Evolutionary conservation across 2,888 invertebrate genomes (phyloP), one percentile per base, ranked within the genome.

Genomic region (Eupeodes luniger): DNA sequence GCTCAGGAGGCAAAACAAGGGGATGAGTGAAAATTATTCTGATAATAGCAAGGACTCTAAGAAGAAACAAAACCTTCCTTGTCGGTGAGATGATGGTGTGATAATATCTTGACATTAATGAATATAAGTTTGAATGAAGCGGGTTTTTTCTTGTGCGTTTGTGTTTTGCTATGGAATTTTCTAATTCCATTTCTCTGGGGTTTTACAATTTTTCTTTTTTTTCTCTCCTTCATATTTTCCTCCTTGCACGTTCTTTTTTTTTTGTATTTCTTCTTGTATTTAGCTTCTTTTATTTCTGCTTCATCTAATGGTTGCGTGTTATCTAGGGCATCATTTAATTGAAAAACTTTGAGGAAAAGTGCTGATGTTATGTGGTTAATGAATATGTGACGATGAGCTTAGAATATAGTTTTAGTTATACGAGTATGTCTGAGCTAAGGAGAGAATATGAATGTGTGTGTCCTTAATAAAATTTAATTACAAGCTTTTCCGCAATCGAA

Each of bases 301-400:
- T 7, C 72, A 47, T 72, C 59, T 59, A 72, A 72, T 72, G 64
- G 81, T 57, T 85, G 81, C 85, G 84, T 78, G 84, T 78, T 85
- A 88, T 88, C 88, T 85, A 85, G 84, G 81, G 77, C 88, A 85
- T 85, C 84, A 81, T 88, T 88, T 88, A 85, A 88, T 88, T 88
- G 88, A 85, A 88, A 88, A 88, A 88, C 88, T 88, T 87, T 76
- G 77, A 75, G 81, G 80, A 85, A 85, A 85, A 85, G 81, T 85
- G 85, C 85, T 84, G 75, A 81, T 88, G 83, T 87, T 84, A 84
- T 87, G 84, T 59, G 84, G 80, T 81, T 84, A 84, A 87, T 87
- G 87, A 87, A 84, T 83, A 87, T 87, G 84, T 84, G 84, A 77
- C 87, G 87, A 84, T 57, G 77, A 81, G 82, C 74, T 72, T 53